Conservation (phyloP, 2,888 invertebrate genomes). For the Aphrophora alni region DNA sequence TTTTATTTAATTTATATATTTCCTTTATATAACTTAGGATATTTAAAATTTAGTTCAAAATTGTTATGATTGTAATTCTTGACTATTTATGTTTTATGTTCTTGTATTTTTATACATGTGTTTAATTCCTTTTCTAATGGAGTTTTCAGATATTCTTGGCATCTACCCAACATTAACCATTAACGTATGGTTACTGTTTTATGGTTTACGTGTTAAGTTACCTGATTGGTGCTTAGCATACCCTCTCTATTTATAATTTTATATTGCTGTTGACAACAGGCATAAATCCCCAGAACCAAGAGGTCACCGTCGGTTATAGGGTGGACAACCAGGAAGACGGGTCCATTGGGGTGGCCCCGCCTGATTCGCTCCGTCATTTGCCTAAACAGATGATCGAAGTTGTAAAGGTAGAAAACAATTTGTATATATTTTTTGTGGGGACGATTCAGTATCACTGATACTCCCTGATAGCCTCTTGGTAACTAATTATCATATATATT, state of each 20-base stretch:
- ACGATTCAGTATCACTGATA: constrained; percentile 14
- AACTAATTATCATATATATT: not conserved
- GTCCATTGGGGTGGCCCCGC: constrained; percentile 56
- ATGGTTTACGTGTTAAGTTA: not conserved
- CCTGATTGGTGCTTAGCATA: not conserved
- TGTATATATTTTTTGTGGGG: not conserved
- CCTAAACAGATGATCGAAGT: constrained; percentile 56
- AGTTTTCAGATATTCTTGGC: not conserved
- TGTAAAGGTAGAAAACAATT: constrained; percentile 53
- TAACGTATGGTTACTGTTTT: not conserved
- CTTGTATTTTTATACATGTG: not conserved
- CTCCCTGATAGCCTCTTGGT: not conserved
- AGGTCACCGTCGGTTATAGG: constrained; percentile 64
- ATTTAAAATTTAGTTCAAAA: too few relatives aligned
- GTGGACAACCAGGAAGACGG: constrained; percentile 62
- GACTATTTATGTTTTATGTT: not conserved
- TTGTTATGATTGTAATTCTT: too few relatives aligned
- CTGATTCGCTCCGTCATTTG: constrained; percentile 55
- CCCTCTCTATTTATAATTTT: not conserved
- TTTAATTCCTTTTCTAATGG: not conserved
- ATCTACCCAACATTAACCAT: not conserved
- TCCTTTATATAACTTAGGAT: too few relatives aligned
- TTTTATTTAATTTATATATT: too few relatives aligned
- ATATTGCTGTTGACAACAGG: constrained; percentile 48
- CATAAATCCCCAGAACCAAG: constrained; percentile 56